Base-by-base conservation (phyloP, 2,888 invertebrate genomes). In the Epistrophe grossulariae region DNA sequence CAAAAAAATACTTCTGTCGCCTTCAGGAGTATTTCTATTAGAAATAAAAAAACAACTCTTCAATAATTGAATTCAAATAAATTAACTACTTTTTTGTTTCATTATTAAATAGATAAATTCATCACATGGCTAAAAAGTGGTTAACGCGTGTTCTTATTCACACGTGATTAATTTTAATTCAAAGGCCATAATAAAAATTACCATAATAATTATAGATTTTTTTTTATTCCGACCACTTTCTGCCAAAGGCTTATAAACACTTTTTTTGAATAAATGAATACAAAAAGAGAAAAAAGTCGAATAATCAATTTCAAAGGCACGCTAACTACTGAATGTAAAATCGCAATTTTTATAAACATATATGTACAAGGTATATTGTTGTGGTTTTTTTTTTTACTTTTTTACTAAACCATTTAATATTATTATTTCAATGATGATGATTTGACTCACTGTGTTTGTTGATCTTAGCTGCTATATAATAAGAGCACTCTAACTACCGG, bases 391-490 rank as follows among this genome's bases (percentile, higher is more conserved):
- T n/a, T n/a, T n/a, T 3, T 6, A 48, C 0, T 4, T 24, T 28
- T 57, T 57, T 17, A 17, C 4, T 64, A 4, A 60, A 38, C 19
- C 19, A 64, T 64, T 38, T 19, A 15, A 2, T 24, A 24, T 24
- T 24, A 24, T 24, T 24, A 8, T 28, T 43, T 38, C 5, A 9
- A 64, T 45, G 24, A 28, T 9, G n/a, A 45, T 28, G 19, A 35
- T 66, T 64, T 45, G 8, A 45, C 24, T 59, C n/a, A 35, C 28
- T 28, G n/a, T 66, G 43, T n/a, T 38, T 17, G 48, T 57, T 57
- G 57, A n/a, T 57, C 13, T 3, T 7, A 52, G 24, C 6, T 3
- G 7, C 4, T 5, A 2, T 11, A 7, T 48, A 48, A 13, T 9
- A 48, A 48, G 31, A 50, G 50, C 35, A 35, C 66, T 50, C 35